Evolutionary conservation across 2,113 vertebrate species (phyloP), one percentile per base, ranked within the genome.

Genomic region (Poecile atricapillus): DNA sequence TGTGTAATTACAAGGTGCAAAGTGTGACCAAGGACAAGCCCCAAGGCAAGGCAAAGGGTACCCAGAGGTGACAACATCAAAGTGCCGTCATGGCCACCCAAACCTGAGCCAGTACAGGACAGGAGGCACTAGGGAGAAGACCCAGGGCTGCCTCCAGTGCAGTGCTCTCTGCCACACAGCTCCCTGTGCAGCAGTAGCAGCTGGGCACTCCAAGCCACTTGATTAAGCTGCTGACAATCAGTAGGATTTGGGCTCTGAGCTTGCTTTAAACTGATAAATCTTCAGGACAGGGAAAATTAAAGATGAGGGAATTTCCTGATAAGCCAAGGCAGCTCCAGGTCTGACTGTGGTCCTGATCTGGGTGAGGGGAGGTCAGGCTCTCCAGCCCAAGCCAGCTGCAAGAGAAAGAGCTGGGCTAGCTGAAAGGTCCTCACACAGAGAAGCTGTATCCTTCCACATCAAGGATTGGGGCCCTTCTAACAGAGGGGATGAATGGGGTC

Each of bases 281-380:
- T 94, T 95, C 5, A 8, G 86, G 60, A 62, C 25, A 13, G 91
- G 35, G 89, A 95, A 95, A 96, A 96, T 96, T 96, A 96, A 97
- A 95, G 73, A 93, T 90, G 75, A 94, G 87, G 87, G 87, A 94
- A 95, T 96, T 93, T 94, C 58, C 92, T 15, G 9, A 79, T 94
- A 94, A 93, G 92, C 96, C 67, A 70, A 89, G 87, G 91, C 88
- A 93, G 71, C 59, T 75, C 69, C 65, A 35, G 87, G 70, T 73
- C 86, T 65, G 65, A 70, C 75, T 69, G 68, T 44, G 75, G 78
- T 92, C 41, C 79, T 80, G 84, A 56, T 44, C 37, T 50, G 94
- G 85, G 82, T 92, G 83, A 96, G 39, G 19, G 71, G 83, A 96
- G 80, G 76, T 77, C 91, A 95, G 37, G 71, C 27, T 90, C 62